These are phyloP conservation scores for Upupa epops DNA, from an alignment of 2,113 vertebrate species.

Conservation along the genomic window DNA sequence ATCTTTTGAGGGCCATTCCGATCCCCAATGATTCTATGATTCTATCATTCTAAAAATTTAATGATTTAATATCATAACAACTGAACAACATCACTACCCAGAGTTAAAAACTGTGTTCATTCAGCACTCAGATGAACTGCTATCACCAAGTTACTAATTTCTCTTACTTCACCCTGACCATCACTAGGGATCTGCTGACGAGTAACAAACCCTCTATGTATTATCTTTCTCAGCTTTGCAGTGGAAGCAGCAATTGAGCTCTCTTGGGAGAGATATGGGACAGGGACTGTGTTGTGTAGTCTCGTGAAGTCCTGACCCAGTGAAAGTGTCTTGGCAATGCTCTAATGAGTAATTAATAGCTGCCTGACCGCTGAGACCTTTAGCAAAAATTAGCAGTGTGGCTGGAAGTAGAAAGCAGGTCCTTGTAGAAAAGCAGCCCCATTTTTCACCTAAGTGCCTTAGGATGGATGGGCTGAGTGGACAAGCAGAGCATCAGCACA, in stretches of 20 bases:
- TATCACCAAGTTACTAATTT: background rate
- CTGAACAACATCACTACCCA: background rate
- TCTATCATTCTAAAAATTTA: background rate
- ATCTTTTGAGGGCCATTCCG: no score
- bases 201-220: background rate
- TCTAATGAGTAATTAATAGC: background rate
- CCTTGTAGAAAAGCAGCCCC: background rate
- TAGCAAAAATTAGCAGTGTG: background rate
- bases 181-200: background rate
- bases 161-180: background rate
- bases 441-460: background rate
- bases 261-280: background rate
- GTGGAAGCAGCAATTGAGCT: background rate
- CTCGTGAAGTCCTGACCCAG: background rate
- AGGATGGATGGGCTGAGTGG: accelerated
- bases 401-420: background rate
- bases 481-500: accelerated
- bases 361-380: background rate
- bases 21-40: no score
- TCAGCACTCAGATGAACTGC: background rate
- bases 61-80: background rate
- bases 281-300: background rate
- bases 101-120: background rate
- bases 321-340: background rate
- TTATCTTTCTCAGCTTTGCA: background rate